phyloP scores from a whole-genome alignment of 2,113 vertebrate genomes.

The Pleuronectes platessa region DNA sequence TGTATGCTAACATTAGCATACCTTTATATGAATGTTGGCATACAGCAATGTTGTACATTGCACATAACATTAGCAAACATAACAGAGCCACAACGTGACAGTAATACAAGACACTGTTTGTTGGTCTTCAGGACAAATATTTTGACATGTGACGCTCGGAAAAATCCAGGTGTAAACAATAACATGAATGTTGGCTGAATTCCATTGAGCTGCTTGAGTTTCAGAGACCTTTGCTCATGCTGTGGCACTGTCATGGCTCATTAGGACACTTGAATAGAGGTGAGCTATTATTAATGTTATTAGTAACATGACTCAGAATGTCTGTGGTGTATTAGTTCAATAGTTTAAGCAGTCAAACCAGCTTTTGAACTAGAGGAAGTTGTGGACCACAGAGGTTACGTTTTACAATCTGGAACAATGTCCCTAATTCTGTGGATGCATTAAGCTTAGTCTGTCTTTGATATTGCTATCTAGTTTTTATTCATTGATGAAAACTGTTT shows the following conservation, averaged over 20 bases:
- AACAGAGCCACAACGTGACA: no score
- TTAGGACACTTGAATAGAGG: not conserved
- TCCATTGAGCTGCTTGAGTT: not conserved
- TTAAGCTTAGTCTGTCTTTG: not conserved
- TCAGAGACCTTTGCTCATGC: not conserved
- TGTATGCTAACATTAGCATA: no score
- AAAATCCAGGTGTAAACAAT: not conserved
- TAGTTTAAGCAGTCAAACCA: not conserved
- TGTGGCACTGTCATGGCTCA: not conserved
- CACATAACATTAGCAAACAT: no score
- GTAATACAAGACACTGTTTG: no score
- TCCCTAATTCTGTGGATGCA: not conserved
- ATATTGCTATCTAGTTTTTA: not conserved
- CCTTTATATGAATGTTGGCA: no score
- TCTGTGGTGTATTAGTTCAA: not conserved
- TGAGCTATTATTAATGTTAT: not conserved
- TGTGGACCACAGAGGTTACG: not conserved
- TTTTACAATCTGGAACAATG: not conserved
- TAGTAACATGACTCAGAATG: conserved; percentile 1
- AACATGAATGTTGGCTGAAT: not conserved
- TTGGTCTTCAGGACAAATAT: no score
- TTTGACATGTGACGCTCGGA: no score
- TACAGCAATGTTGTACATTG: no score
- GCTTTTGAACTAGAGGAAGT: not conserved
- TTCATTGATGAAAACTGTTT: not conserved